These are phyloP conservation scores for Lithodes maja DNA, from an alignment of 2,888 invertebrate species.

Conservation along the genomic window DNA sequence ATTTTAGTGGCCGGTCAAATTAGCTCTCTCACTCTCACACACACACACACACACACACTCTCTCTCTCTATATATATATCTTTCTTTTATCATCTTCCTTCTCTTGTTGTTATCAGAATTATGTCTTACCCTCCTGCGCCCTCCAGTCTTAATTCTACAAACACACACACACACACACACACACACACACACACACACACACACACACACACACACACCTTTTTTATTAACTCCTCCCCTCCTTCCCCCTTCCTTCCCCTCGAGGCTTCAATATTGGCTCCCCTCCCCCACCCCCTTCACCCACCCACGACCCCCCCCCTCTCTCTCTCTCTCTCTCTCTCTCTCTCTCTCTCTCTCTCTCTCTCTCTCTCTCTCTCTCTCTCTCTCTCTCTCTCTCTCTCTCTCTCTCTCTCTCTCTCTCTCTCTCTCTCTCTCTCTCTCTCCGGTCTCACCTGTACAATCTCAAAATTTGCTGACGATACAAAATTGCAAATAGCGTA, in stretches of 20 bases:
- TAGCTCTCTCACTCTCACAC: too few species aligned
- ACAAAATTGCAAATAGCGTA: too few species aligned
- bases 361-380: background rate
- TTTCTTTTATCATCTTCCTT: too few species aligned
- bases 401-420: background rate
- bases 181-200: constrained; percentile 1
- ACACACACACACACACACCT: background rate
- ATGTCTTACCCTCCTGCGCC: too few species aligned
- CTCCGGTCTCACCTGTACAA: too few species aligned
- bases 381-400: constrained; percentile 11
- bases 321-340: background rate
- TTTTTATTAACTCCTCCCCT: constrained; percentile 5
- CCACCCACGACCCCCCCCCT: background rate
- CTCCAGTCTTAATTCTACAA: background rate
- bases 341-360: background rate
- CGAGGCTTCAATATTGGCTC: background rate
- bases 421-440: constrained; percentile 1
- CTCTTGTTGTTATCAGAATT: too few species aligned
- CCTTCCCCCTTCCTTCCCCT: constrained; percentile 24
- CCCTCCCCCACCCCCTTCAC: background rate
- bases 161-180: constrained; percentile 1
- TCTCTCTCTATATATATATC: too few species aligned
- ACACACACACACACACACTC: too few species aligned
- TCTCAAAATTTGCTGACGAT: too few species aligned
- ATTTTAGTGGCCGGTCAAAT: too few species aligned